These are phyloP conservation scores for Thermophis baileyi DNA, from an alignment of 2,113 vertebrate species.

Conservation along the genomic window DNA sequence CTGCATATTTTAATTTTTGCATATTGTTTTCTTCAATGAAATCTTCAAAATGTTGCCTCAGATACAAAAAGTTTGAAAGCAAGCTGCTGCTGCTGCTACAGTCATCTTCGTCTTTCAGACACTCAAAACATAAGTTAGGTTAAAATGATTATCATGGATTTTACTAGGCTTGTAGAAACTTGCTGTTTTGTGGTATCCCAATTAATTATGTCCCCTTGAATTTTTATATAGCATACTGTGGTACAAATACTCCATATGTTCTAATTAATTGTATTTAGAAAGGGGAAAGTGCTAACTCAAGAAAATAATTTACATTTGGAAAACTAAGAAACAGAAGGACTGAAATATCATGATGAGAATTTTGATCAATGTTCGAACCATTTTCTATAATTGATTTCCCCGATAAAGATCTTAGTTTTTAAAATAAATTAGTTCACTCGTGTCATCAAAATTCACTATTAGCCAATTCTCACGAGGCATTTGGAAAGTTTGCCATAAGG, in stretches of 20 bases:
- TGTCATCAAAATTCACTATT: neutral
- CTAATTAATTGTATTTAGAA: conserved; percentile 50
- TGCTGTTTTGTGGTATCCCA: conserved; percentile 47
- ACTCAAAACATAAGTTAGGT: conserved; percentile 50
- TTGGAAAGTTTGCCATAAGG: neutral
- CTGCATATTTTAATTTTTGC: conserved; percentile 39
- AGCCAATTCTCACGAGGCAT: neutral
- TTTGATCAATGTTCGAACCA: neutral
- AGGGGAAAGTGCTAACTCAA: conserved; percentile 15
- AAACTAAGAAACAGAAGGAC: conserved; percentile 21
- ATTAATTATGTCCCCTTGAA: conserved; percentile 59
- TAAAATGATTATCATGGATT: conserved; percentile 54
- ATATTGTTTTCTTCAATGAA: conserved; percentile 42
- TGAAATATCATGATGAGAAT: conserved; percentile 9
- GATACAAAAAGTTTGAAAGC: conserved; percentile 47
- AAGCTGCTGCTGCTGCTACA: conserved; percentile 22
- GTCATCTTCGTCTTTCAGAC: conserved; percentile 50
- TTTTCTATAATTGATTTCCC: neutral
- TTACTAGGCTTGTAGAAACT: conserved; percentile 35
- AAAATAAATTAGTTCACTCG: neutral
- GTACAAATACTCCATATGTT: conserved; percentile 37
- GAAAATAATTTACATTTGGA: conserved; percentile 8
- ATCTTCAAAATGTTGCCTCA: conserved; percentile 33
- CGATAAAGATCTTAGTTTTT: neutral
- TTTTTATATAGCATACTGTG: conserved; percentile 48